Conservation (phyloP, 1,140 invertebrate genomes). For the Neodiprion virginianus region DNA sequence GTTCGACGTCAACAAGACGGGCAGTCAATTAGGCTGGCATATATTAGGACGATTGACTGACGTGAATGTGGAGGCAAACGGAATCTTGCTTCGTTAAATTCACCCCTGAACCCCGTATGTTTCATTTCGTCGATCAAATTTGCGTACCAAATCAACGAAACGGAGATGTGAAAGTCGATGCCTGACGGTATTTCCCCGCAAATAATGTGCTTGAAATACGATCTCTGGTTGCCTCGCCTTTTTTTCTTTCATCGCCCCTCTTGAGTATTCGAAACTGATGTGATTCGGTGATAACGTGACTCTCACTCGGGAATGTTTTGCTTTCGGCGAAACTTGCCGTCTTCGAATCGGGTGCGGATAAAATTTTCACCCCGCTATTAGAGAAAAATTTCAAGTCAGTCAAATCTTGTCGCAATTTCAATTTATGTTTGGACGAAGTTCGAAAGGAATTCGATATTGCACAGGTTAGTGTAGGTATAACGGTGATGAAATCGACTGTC, state of each 20-base stretch:
- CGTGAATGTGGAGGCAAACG: too few species aligned
- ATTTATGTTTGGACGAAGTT: too few species aligned
- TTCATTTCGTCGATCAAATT: neutral
- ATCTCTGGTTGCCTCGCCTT: too few species aligned
- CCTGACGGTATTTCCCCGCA: neutral
- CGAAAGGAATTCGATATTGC: too few species aligned
- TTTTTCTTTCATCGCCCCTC: neutral
- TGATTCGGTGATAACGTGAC: neutral
- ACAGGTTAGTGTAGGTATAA: too few species aligned
- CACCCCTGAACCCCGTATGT: too few species aligned
- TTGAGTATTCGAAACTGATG: neutral
- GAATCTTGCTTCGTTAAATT: too few species aligned
- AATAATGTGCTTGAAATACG: neutral
- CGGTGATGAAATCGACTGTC: too few species aligned
- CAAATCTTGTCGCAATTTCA: neutral
- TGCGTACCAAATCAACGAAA: neutral
- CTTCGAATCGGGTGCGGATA: neutral
- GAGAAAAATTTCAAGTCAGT: neutral
- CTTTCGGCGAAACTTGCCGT: neutral
- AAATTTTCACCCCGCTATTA: neutral
- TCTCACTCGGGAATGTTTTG: neutral
- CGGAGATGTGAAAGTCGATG: neutral
- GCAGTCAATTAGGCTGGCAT: too few species aligned
- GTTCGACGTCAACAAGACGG: too few species aligned
- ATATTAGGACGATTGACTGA: too few species aligned